Evolutionary conservation across 2,797 vertebrate species (phyloP).

Genomic region (Pitangus sulphuratus): DNA sequence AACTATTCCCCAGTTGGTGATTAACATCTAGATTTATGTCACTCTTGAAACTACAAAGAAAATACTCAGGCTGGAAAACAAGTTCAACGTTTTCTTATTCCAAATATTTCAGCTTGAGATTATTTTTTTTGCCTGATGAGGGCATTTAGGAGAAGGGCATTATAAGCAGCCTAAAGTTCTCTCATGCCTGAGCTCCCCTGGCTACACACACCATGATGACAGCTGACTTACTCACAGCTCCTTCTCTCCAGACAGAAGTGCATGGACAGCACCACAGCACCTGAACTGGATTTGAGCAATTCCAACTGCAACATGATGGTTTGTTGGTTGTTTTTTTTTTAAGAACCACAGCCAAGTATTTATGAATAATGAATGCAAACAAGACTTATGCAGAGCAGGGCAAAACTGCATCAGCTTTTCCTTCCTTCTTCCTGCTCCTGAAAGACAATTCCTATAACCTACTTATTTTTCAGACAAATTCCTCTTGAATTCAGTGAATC

Average conservation of each 20-base stretch:
- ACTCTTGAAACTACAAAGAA: neutral
- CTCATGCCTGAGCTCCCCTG: neutral
- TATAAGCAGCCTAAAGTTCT: neutral
- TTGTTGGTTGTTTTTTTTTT: rapidly evolving
- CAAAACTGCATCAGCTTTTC: neutral
- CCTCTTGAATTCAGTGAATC: neutral
- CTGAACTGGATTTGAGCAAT: neutral
- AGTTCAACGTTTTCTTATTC: neutral
- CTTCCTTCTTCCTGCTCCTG: neutral
- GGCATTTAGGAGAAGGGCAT: neutral
- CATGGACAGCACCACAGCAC: neutral
- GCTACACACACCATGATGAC: rapidly evolving
- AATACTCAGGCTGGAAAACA: neutral
- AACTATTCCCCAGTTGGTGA: neutral
- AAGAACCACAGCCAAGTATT: neutral
- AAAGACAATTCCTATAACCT: neutral
- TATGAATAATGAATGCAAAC: rapidly evolving
- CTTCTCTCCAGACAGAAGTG: neutral
- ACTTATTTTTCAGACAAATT: neutral
- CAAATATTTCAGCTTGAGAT: neutral
- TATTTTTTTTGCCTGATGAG: neutral
- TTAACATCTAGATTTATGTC: neutral
- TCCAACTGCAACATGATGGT: neutral
- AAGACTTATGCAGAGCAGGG: neutral
- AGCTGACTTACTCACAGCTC: neutral